Evolutionary conservation across 2,797 vertebrate species (phyloP), one percentile per base, ranked within the genome.

Genomic region (Darevskia mixta): DNA sequence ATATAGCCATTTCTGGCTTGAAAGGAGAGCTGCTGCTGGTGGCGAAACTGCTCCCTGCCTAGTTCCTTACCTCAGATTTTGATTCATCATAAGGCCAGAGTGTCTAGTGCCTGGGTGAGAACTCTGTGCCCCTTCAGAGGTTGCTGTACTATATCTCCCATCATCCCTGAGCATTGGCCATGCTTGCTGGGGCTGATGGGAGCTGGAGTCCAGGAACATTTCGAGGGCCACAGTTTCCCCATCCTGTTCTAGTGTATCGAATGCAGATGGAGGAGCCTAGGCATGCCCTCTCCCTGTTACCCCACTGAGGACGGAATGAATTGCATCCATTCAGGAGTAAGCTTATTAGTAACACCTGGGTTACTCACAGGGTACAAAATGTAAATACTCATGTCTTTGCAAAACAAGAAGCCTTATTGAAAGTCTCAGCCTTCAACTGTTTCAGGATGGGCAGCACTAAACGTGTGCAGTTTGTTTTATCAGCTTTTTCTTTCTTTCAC

Each of bases 381-480:
- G 18, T 73, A 73, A 80, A 67, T 32, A 73, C 58, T 45, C 17
- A 10, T 38, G 23, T 41, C 76, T 67, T 67, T 87, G 81, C 85
- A 45, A 55, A 67, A n/a, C 64, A 64, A 29, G 25, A 83, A 10
- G 29, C 58, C 43, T 66, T 61, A 18, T 61, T 79, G 71, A 76
- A 84, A 90, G 35, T 80, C 79, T 64, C 45, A 72, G 72, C 43
- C 86, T 85, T 85, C 27, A 79, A 2, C 27, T 55, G 27, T 83
- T 72, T 79, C 76, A 75, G 80, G 38, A 79, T 72, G 27, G 81
- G 41, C n/a, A 45, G 66, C 17, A 35, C 38, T 75, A 77, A 79
- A 79, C 8, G 17, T 79, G 20, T 76, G 20, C 11, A 2, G 67
- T 90, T 85, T 61, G 23, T 81, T 79, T 20, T 73, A 66, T 73